Evolutionary conservation across 2,888 invertebrate species (phyloP).

Genomic region (Lutraria lutraria): DNA sequence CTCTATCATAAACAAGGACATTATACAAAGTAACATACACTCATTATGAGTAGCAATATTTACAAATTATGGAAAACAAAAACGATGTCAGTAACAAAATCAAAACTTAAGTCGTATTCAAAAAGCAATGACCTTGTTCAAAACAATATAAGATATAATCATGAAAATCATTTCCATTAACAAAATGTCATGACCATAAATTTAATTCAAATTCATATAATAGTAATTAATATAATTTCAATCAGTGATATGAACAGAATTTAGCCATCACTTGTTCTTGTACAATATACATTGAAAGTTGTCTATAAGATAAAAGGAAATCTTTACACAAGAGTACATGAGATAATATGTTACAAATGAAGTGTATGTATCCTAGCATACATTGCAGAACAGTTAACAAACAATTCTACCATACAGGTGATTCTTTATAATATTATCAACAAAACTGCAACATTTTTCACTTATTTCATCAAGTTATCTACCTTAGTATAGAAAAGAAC

Average conservation of each 20-base stretch:
- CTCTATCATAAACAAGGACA: neutral
- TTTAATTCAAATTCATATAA: neutral
- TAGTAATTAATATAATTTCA: neutral
- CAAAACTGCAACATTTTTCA: neutral
- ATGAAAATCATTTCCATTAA: neutral
- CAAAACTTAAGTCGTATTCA: neutral
- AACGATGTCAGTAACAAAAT: neutral
- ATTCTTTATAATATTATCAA: neutral
- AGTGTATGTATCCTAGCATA: neutral
- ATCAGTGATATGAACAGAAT: neutral
- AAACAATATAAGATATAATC: neutral
- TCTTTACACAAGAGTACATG: neutral
- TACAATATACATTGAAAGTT: neutral
- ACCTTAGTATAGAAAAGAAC: neutral
- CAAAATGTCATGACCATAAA: neutral
- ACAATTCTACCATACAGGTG: neutral
- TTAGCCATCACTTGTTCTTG: neutral
- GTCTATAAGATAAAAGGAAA: neutral
- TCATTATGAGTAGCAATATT: neutral
- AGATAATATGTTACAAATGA: neutral
- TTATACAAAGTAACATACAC: neutral
- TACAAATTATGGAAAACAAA: slow-evolving; percentile 3
- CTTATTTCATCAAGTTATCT: neutral
- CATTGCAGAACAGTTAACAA: neutral
- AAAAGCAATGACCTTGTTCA: too few species aligned